phyloP scores from a whole-genome alignment of 2,888 invertebrate genomes.

The Cephus pulcher region DNA sequence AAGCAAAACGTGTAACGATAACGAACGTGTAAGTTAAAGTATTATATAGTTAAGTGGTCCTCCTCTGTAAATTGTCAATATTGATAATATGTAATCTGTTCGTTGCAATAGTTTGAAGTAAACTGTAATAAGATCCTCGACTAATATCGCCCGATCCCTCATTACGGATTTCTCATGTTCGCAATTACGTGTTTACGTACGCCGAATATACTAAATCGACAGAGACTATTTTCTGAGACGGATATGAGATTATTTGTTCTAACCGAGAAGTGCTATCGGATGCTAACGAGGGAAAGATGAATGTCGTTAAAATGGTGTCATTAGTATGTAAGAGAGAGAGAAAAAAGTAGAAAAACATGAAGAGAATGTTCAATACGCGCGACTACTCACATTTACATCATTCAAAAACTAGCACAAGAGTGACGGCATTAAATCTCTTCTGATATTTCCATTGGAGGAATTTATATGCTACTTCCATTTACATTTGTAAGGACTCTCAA shows the following conservation, averaged over 20 bases:
- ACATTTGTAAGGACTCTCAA: not conserved
- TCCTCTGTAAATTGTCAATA: conserved; percentile 30
- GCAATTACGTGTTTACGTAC: not conserved
- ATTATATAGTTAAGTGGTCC: conserved; percentile 25
- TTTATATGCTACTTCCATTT: not conserved
- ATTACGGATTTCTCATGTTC: not conserved
- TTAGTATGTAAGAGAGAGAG: not conserved
- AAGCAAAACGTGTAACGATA: conserved; percentile 28
- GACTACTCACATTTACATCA: not conserved
- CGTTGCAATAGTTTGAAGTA: not conserved
- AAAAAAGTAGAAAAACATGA: not conserved
- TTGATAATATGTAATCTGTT: conserved; percentile 4
- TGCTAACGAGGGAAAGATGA: not conserved
- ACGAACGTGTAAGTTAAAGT: conserved; percentile 27
- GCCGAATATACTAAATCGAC: not conserved
- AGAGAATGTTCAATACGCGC: not conserved
- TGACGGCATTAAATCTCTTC: not conserved
- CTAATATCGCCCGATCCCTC: not conserved
- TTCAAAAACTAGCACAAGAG: not conserved
- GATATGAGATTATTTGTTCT: not conserved
- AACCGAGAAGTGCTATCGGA: not conserved
- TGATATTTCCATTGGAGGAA: not conserved
- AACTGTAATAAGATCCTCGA: not conserved
- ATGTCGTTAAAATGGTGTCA: not conserved
- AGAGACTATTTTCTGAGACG: not conserved